Conservation (phyloP, 2,888 invertebrate species). For the Lepas anatifera region DNA sequence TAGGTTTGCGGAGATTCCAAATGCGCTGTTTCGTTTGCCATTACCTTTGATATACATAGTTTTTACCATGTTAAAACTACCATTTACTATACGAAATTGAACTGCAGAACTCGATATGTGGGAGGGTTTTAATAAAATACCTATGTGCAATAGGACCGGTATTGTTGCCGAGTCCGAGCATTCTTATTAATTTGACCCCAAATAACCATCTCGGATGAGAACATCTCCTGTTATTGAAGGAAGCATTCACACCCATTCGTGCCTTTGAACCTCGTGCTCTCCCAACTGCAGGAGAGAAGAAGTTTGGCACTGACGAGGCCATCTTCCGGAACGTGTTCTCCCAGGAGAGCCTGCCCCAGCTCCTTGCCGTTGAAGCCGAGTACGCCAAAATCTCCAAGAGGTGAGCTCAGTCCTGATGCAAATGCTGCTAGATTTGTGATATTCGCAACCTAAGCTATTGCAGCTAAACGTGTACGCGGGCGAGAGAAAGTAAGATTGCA, state of each 20-base stretch:
- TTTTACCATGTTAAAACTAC: background rate
- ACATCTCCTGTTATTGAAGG: too few species aligned
- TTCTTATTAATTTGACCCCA: too few species aligned
- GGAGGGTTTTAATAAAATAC: too few species aligned
- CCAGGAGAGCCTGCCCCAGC: background rate
- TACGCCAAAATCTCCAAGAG: conserved; percentile 1
- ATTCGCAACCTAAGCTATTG: too few species aligned
- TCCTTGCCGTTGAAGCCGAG: background rate
- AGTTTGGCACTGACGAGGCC: conserved; percentile 5
- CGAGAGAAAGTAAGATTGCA: too few species aligned
- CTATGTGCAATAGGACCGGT: too few species aligned
- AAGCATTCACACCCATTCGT: too few species aligned
- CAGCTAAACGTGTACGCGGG: too few species aligned
- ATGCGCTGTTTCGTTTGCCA: background rate
- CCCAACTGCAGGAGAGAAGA: background rate
- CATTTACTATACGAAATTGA: background rate
- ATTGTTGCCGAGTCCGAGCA: too few species aligned
- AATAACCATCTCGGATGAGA: too few species aligned
- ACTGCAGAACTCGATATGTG: background rate
- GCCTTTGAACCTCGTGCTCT: too few species aligned
- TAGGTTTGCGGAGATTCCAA: background rate
- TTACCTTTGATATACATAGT: background rate
- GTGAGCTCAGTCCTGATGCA: background rate
- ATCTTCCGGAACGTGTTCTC: background rate
- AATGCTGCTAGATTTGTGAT: too few species aligned